Conservation (phyloP, 92 coral and sea anemone genomes). For the Porites cylindrica region DNA sequence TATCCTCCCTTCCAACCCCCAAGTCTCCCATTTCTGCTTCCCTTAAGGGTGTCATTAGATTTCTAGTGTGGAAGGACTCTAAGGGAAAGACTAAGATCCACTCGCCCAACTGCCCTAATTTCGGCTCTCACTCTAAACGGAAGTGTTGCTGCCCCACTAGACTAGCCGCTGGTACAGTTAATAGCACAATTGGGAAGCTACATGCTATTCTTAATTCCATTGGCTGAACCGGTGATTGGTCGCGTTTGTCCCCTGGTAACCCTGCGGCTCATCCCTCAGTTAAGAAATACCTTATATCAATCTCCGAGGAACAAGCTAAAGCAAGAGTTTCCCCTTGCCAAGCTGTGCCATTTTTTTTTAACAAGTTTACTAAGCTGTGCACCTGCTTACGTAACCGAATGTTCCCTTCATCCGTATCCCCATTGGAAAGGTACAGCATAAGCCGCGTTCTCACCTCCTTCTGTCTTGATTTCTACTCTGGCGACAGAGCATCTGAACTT, state of each 20-base stretch:
- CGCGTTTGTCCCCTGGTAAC: constrained; percentile 4
- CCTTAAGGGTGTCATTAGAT: constrained; percentile 15
- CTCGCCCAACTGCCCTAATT: constrained; percentile 7
- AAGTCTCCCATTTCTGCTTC: constrained; percentile 18
- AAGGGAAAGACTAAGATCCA: constrained; percentile 29
- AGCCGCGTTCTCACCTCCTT: constrained; percentile 32
- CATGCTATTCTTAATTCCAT: neutral
- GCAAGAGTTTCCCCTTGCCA: constrained; percentile 46
- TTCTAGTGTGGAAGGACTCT: constrained; percentile 46
- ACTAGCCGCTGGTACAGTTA: constrained; percentile 22
- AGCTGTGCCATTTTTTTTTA: constrained; percentile 41
- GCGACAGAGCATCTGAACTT: constrained; percentile 47
- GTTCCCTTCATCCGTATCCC: constrained; percentile 1
- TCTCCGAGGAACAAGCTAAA: constrained; percentile 48
- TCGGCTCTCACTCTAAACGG: constrained; percentile 20
- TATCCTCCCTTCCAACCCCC: constrained; percentile 39
- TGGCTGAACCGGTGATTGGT: constrained; percentile 4
- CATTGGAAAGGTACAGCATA: constrained; percentile 11
- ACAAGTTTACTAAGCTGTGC: constrained; percentile 30
- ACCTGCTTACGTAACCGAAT: neutral
- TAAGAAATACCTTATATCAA: constrained; percentile 24
- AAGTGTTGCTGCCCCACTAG: constrained; percentile 13
- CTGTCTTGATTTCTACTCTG: constrained; percentile 43
- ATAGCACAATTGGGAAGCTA: constrained; percentile 27
- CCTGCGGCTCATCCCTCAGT: constrained; percentile 31